A percentile compares a stretch with the other conserved stretches of the same genome.
These are phyloP conservation scores for Apodemia mormo DNA, from an alignment of 2,888 invertebrate genomes.

Conservation along the genomic window DNA sequence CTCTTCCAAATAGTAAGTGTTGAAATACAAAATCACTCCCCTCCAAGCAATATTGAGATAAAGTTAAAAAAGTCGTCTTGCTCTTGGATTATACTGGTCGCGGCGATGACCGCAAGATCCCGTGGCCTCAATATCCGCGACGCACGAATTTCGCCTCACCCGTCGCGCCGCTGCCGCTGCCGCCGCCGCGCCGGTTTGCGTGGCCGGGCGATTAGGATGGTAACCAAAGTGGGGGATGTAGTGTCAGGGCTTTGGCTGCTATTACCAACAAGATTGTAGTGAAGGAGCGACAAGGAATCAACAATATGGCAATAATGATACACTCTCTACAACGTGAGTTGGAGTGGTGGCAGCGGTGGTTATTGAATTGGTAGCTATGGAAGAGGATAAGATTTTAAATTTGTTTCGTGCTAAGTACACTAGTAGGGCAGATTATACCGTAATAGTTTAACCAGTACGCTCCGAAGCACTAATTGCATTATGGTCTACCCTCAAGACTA, in stretches of 20 bases:
- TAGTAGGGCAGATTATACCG: constrained; percentile 78
- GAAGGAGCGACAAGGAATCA: constrained; percentile 93
- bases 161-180: no score
- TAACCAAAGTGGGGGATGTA: constrained; percentile 61
- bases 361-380: constrained; percentile 61
- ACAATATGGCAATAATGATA: constrained; percentile 86
- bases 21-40: no score
- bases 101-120: no score
- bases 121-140: no score
- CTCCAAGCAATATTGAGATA: no score
- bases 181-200: no score
- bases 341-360: constrained; percentile 80
- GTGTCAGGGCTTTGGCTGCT: constrained; percentile 87
- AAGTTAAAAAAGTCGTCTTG: no score
- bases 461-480: constrained; percentile 80
- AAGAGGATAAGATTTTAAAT: constrained; percentile 72
- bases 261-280: constrained; percentile 91
- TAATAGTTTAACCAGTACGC: constrained; percentile 82
- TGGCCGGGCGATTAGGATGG: constrained; percentile 39
- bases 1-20: no score
- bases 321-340: constrained; percentile 86
- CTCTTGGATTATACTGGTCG: no score
- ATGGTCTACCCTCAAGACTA: constrained; percentile 76
- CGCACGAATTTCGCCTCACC: no score
- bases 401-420: constrained; percentile 82